These are phyloP conservation scores for Triplophysa dalaica DNA, from an alignment of 2,113 vertebrate genomes.

Conservation along the genomic window DNA sequence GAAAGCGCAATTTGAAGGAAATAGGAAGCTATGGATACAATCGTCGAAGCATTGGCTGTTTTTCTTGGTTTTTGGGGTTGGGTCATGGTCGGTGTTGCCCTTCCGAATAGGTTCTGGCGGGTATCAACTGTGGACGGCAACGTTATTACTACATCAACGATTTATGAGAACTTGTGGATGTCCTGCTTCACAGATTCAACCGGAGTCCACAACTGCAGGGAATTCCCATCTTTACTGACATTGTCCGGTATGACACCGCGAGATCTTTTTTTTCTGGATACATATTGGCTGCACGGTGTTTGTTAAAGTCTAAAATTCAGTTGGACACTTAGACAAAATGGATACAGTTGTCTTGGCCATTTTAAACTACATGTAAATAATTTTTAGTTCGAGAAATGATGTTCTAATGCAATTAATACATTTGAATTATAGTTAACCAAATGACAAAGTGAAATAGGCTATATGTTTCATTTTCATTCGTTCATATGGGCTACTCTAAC, in stretches of 20 bases:
- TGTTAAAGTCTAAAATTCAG: too few species aligned
- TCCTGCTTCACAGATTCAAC: constrained; percentile 82
- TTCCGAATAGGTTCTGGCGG: constrained; percentile 71
- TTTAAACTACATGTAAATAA: too few species aligned
- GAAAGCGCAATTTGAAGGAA: background rate
- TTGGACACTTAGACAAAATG: too few species aligned
- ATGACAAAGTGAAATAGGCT: too few species aligned
- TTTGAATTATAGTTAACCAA: too few species aligned
- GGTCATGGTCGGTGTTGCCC: constrained; percentile 65
- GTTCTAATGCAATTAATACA: too few species aligned
- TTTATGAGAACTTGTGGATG: constrained; percentile 87
- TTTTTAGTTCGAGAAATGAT: too few species aligned
- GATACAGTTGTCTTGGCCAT: too few species aligned
- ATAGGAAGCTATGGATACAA: constrained; percentile 57
- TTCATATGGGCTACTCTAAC: too few species aligned
- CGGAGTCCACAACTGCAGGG: constrained; percentile 82
- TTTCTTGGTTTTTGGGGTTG: constrained; percentile 69
- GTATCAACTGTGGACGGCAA: constrained; percentile 75
- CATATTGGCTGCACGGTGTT: too few species aligned
- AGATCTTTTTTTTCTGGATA: background rate
- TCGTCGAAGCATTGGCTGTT: constrained; percentile 65
- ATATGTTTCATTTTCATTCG: too few species aligned
- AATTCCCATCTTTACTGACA: constrained; percentile 83
- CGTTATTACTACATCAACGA: constrained; percentile 81
- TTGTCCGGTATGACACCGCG: constrained; percentile 73